These are phyloP conservation scores for Ridgeia piscesae DNA, from an alignment of 1,140 invertebrate genomes.

Conservation along the genomic window DNA sequence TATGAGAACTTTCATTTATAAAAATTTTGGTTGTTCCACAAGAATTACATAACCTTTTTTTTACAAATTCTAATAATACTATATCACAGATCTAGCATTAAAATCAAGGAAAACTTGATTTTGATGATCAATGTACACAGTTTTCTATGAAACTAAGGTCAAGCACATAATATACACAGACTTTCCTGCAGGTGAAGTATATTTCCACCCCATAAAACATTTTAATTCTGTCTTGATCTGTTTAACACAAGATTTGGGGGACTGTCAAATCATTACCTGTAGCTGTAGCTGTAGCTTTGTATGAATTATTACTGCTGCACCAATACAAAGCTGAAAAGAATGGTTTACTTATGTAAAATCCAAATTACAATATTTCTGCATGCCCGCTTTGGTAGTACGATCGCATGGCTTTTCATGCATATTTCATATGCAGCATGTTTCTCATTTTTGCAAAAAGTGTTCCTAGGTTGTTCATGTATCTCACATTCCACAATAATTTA, in stretches of 20 bases:
- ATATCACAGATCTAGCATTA: not conserved
- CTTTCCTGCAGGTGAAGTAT: not conserved
- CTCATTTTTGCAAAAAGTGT: not conserved
- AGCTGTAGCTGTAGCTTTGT: no score
- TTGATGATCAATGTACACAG: not conserved
- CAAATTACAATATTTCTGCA: not conserved
- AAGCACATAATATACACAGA: not conserved
- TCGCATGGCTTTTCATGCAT: not conserved
- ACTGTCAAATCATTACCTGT: no score
- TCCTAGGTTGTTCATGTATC: not conserved
- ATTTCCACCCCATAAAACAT: not conserved
- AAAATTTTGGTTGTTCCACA: not conserved
- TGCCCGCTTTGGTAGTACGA: not conserved
- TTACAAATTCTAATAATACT: not conserved
- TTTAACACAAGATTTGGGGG: not conserved
- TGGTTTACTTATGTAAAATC: no score
- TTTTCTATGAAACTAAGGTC: not conserved
- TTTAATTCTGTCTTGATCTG: not conserved
- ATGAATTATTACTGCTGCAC: not conserved
- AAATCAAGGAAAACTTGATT: not conserved
- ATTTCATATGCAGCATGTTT: not conserved
- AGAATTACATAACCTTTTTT: not conserved
- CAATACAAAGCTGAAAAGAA: no score
- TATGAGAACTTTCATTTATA: not conserved
- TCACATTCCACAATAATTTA: not conserved